phyloP scores from a whole-genome alignment of 2,888 invertebrate genomes.

The Chironomus tentans region DNA sequence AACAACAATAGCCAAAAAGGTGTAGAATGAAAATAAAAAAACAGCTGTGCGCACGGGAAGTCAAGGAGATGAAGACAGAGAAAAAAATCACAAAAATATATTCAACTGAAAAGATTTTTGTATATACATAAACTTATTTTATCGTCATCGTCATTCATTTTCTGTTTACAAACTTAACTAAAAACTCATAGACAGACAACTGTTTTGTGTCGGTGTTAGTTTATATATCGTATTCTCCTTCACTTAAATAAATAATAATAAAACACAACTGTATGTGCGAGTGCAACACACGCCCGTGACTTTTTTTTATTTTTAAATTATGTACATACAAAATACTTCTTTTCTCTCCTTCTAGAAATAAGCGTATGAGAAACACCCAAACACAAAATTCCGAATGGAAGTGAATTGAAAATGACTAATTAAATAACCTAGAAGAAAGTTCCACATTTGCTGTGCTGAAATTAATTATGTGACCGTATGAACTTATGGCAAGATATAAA shows the following conservation, averaged over 20 bases:
- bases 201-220: background rate
- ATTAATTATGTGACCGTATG: no score
- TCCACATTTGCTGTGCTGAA: no score
- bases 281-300: conserved; percentile 12
- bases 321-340: background rate
- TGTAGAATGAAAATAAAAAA: background rate
- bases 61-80: background rate
- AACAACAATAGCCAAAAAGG: conserved; percentile 1
- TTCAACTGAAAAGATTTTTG: background rate
- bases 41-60: background rate
- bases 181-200: background rate
- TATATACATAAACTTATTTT: background rate
- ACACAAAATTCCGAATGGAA: background rate
- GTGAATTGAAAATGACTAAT: no score
- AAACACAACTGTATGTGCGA: background rate
- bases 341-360: background rate
- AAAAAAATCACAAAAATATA: background rate
- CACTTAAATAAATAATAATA: background rate
- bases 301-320: conserved; percentile 4
- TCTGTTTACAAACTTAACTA: background rate
- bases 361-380: background rate
- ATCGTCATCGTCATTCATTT: background rate
- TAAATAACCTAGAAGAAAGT: no score
- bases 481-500: no score
- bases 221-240: background rate